Evolutionary conservation across 92 coral and sea anemone species (phyloP), one percentile per base, ranked within the genome.

Genomic region (Parazoanthus swiftii): DNA sequence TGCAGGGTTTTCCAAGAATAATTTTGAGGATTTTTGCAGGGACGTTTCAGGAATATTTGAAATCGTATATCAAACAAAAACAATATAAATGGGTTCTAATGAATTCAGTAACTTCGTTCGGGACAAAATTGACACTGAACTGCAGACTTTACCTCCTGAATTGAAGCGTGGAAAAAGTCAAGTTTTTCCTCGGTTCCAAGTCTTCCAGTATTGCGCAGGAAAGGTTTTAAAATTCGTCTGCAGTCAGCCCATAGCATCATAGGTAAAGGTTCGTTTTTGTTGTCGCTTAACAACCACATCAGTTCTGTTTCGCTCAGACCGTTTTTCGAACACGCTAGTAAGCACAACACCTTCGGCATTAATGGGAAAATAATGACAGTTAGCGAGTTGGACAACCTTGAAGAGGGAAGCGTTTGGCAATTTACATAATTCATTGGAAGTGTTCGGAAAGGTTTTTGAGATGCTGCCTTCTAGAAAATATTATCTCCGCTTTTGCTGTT

Each of bases 111-210:
- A 58, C 15, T 14, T 58, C 66, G 4, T 58, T 58, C 23, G 66
- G 66, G 21, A 58, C 1, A 58, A 13, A 1, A 58, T 3, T 58
- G 66, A 58, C 18, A 74, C 10, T 36, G 44, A 80, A 16, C 82
- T 76, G 48, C 23, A 5, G 21, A 8, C 0, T 63, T 77, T 78
- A 89, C 97, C 92, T 94, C 90, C 50, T 90, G 89, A 72, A 94
- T 94, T 15, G 97, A 94, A 21, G 95, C 97, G 37, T 94, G 97
- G 91, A 94, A 92, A 79, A 90, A 94, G 39, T 94, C 97, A 42
- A 94, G 91, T 51, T 93, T 89, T 72, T 94, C 97, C 79, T 94
- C 93, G 48, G 86, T 88, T 50, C 93, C 91, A 29, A 79, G 89
- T 48, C 85, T 89, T 39, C 90, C 85, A 70, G 90, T 80, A 72